Base-by-base conservation (phyloP, 2,113 vertebrate genomes). In the Heterocephalus glaber region DNA sequence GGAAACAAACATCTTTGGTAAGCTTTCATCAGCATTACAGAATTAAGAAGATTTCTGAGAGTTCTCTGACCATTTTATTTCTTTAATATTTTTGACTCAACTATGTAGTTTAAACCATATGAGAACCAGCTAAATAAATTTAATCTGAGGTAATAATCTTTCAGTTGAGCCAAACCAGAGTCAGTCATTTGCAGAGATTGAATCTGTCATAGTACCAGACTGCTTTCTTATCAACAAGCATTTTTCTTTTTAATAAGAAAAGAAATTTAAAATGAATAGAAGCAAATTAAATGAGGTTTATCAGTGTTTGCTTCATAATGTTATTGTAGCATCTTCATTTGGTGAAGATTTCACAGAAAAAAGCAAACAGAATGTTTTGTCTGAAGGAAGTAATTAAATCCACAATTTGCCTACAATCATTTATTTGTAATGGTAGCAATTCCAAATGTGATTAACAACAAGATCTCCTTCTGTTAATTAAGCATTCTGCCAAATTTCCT, bases 281-380 rank as follows among this genome's bases (percentile, higher is more conserved):
- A 96, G 63, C 84, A 95, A 97, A 96, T 95, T 97, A 96, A 96
- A 92, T 88, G 70, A 96, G 41, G n/a, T 96, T 97, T 95, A 95
- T 96, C 92, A 88, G 87, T 81, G 66, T 66, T 93, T 95, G 35
- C 8, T 95, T 76, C 90, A 96, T 91, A 90, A 96, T 87, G 81
- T 56, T 92, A 88, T 92, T 82, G 38, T 74, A 49, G 26, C 56
- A 44, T 95, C 83, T 95, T 96, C 41, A 95, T 93, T 93, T 87
- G 68, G 66, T 63, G 26, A 93, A 24, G 5, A 77, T 88, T 97
- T 96, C 28, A 90, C 86, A 95, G 47, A 96, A 65, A 6, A 96
- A 97, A 92, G 41, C 63, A 98, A 96, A 93, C 92, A 93, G 90
- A 96, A 95, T 84, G 35, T 70, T 95, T 68, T 26, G 19, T 85